Base-by-base conservation (phyloP, 2,797 vertebrate species). In the Leuciscus waleckii region DNA sequence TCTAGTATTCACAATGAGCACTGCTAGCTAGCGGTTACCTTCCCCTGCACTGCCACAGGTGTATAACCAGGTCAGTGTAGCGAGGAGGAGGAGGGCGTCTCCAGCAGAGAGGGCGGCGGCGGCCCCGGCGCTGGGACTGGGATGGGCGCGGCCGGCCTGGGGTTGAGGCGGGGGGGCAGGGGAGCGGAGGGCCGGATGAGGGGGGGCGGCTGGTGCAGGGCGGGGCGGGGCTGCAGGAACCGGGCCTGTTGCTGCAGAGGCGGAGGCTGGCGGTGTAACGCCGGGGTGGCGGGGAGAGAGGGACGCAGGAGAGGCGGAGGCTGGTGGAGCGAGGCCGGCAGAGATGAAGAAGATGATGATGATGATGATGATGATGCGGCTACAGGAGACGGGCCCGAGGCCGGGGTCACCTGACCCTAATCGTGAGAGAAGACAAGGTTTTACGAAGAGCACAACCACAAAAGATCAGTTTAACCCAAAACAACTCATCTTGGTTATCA, bases 241-340 rank as follows among this genome's bases (percentile, higher is more conserved):
- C 98, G 97, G 0, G 96, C 97, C 93, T 98, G 98, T 90, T 99
- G 98, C 90, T 98, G 98, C 0, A 98, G 97, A 0, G 98, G 98
- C 0, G 98, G 98, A 2, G 98, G 98, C 93, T 99, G 98, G 32
- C 98, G 96, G 90, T 98, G 98, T 65, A 99, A 95, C 6, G 97
- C 97, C 0, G 98, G 98, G 65, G 98, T 97, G 63, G 97, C 96
- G 1, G 98, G 98, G 61, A 98, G 96, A 1, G 97, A 95, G 5
- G 98, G 98, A 4, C 98, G 97, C 73, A 99, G 96, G 65, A 99
- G 96, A 1, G 98, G 98, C 13, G 98, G 98, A 29, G 98, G 98
- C 93, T 99, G 98, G 85, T 98, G 97, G 91, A 98, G 93, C 68
- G 96, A 91, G 87, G 96, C 89, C 93, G 8, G 95, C 88, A 95